Conservation (phyloP, 2,888 invertebrate genomes). For the Elegia similella region DNA sequence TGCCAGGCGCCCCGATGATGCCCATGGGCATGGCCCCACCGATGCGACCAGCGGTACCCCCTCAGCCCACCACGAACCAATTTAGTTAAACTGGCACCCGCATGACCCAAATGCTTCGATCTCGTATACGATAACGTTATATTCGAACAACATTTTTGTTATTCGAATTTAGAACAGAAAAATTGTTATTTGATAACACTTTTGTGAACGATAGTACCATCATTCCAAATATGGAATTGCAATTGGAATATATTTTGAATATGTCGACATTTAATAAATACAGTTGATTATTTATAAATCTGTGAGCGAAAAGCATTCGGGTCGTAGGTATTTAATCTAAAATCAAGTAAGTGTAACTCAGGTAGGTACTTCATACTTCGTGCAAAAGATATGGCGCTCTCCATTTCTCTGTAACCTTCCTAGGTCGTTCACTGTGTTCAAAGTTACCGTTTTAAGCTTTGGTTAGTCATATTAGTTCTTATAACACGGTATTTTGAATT, state of each 20-base stretch:
- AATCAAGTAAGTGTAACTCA: conserved; percentile 25
- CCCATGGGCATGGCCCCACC: conserved; percentile 63
- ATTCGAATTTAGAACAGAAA: conserved; percentile 11
- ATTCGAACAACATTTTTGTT: conserved; percentile 6
- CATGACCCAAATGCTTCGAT: conserved; percentile 32
- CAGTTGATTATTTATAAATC: not conserved
- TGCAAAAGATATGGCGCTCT: conserved; percentile 2
- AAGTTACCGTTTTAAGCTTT: conserved; percentile 23
- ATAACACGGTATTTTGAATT: conserved; percentile 5
- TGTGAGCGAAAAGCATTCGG: conserved; percentile 18
- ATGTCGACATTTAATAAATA: not conserved
- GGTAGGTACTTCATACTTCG: conserved; percentile 22
- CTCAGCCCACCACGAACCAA: conserved; percentile 67
- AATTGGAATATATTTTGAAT: not conserved
- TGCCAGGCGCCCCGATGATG: conserved; percentile 64
- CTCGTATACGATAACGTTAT: conserved; percentile 9
- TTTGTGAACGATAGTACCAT: conserved; percentile 9
- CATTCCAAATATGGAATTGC: not conserved
- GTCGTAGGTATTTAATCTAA: conserved; percentile 20
- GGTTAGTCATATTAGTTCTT: conserved; percentile 17
- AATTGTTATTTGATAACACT: not conserved
- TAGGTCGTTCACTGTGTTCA: conserved; percentile 22
- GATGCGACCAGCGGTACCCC: conserved; percentile 65
- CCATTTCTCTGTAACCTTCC: conserved; percentile 4
- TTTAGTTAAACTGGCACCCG: conserved; percentile 63